phyloP scores from a whole-genome alignment of 2,888 invertebrate genomes.

The Deroplatys truncata region DNA sequence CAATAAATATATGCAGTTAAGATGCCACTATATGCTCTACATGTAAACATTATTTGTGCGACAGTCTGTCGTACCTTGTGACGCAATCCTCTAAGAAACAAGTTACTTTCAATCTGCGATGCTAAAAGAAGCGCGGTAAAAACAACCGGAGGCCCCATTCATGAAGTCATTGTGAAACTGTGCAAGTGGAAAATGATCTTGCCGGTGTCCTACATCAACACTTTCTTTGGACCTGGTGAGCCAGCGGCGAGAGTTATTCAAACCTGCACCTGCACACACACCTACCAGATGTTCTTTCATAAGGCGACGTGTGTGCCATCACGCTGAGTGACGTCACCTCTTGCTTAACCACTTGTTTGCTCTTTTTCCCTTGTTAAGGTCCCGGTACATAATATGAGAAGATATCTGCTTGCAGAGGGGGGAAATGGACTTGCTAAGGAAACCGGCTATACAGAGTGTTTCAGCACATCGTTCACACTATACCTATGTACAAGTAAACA shows the following conservation, averaged over 20 bases:
- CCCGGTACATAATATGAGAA: neutral
- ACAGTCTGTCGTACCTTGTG: too few relatives aligned
- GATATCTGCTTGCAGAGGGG: too few relatives aligned
- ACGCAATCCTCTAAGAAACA: too few relatives aligned
- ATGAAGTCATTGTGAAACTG: neutral
- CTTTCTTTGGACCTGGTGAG: neutral
- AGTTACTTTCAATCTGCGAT: neutral
- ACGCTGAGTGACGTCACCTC: neutral
- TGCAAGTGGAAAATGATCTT: too few relatives aligned
- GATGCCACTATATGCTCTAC: too few relatives aligned
- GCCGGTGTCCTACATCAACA: neutral
- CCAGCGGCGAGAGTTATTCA: neutral
- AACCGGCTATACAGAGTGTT: neutral
- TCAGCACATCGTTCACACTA: neutral
- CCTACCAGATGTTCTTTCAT: neutral
- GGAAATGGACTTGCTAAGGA: neutral
- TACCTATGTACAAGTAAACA: too few relatives aligned
- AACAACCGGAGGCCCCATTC: neutral
- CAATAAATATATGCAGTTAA: too few relatives aligned
- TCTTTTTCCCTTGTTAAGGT: neutral
- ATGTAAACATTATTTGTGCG: too few relatives aligned
- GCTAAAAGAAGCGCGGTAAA: neutral
- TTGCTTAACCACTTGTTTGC: constrained; percentile 8
- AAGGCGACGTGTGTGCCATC: neutral
- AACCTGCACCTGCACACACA: neutral